Percentiles rank a stretch among this genome's conserved stretches.
Evolutionary conservation across 2,797 vertebrate species (phyloP).

Genomic region (Gephyroberyx darwinii): DNA sequence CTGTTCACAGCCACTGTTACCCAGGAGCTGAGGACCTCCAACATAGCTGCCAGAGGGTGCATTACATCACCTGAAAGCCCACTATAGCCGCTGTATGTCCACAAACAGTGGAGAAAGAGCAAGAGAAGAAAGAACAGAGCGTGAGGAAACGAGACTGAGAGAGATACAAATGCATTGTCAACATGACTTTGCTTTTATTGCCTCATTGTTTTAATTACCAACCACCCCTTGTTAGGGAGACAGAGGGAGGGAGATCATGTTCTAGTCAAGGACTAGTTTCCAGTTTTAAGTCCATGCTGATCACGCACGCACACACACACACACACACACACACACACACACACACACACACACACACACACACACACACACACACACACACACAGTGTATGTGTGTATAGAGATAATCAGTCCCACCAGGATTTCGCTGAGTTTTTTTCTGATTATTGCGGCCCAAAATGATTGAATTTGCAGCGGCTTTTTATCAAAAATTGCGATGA

Average conservation of each 20-base stretch:
- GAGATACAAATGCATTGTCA: constrained; percentile 12
- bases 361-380: background rate
- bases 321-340: constrained; percentile 2
- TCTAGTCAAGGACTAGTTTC: background rate
- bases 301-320: background rate
- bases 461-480: too few relatives aligned
- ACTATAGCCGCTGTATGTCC: background rate
- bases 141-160: too few relatives aligned
- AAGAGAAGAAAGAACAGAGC: too few relatives aligned
- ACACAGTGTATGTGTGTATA: background rate
- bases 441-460: too few relatives aligned
- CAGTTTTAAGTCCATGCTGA: too few relatives aligned
- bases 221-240: constrained; percentile 22
- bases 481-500: too few relatives aligned
- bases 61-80: background rate
- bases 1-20: too few relatives aligned
- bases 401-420: too few relatives aligned
- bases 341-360: background rate
- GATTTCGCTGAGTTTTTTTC: too few relatives aligned
- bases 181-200: constrained; percentile 18
- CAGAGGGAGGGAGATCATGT: background rate
- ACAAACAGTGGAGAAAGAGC: too few relatives aligned
- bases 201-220: constrained; percentile 38
- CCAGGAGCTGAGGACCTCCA: background rate
- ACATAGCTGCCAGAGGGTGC: background rate